phyloP scores from a whole-genome alignment of 2,113 vertebrate species.

The Pitta sordida region DNA sequence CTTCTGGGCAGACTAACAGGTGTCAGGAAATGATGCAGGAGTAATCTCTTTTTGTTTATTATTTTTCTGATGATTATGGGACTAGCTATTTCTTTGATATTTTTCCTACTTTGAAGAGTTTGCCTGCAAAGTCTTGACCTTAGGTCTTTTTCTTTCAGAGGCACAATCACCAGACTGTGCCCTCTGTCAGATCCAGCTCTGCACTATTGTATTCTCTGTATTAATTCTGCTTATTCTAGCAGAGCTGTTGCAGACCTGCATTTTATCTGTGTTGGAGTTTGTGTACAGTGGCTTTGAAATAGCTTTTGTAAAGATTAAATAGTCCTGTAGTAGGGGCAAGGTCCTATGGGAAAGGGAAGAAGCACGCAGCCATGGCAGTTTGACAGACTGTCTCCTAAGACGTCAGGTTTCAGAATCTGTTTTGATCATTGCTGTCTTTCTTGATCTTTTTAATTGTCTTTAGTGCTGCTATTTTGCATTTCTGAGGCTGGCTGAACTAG shows the following conservation, averaged over 20 bases:
- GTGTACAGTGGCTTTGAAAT: not conserved
- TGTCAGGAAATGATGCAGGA: conserved; percentile 21
- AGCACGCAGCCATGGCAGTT: not conserved
- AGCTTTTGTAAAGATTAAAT: not conserved
- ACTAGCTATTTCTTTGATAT: not conserved
- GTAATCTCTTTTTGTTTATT: not conserved
- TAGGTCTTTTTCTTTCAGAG: not conserved
- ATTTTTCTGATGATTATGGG: not conserved
- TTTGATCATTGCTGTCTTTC: not conserved
- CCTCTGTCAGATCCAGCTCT: not conserved
- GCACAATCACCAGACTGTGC: not conserved
- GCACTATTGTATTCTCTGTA: not conserved
- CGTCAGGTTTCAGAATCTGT: not conserved
- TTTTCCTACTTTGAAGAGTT: not conserved
- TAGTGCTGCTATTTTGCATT: not conserved
- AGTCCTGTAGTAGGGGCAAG: not conserved
- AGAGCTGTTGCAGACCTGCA: not conserved
- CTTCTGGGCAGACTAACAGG: not conserved
- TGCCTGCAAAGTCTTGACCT: not conserved
- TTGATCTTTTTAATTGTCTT: not conserved
- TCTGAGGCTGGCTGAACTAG: not conserved
- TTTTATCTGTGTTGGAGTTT: not conserved
- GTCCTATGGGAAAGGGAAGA: not conserved
- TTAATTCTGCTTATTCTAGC: not conserved
- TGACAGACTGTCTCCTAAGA: not conserved